phyloP scores from a whole-genome alignment of 2,797 vertebrate genomes.

The Tamandua tetradactyla region DNA sequence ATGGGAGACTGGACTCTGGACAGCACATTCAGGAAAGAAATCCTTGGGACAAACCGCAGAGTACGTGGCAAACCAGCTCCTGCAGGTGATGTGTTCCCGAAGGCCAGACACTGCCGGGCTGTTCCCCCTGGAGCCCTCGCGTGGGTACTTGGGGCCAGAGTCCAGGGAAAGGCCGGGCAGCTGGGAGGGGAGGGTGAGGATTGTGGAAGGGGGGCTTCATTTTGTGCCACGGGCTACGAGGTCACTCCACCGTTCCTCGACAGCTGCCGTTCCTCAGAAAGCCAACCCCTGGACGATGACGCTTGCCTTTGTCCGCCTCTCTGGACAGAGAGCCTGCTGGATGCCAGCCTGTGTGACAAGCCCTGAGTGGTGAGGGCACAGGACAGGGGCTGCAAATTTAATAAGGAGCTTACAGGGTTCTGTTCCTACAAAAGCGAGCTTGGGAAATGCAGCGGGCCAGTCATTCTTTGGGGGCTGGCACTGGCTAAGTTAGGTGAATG shows the following conservation, averaged over 20 bases:
- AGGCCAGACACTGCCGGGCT: conserved; percentile 73
- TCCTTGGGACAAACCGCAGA: conserved; percentile 29
- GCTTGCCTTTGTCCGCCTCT: not conserved
- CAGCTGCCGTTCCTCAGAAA: conserved; percentile 51
- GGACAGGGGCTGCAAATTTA: not conserved
- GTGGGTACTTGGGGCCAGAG: too few species aligned
- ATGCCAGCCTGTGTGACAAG: not conserved
- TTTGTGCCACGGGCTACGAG: conserved; percentile 48
- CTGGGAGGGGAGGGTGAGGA: not conserved
- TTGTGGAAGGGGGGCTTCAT: conserved; percentile 61
- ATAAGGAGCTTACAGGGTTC: not conserved
- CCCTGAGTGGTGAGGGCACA: not conserved
- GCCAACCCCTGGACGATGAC: not conserved
- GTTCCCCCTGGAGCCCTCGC: too few species aligned
- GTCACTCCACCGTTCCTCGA: conserved; percentile 8
- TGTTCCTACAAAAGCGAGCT: not conserved
- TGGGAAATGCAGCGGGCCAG: not conserved
- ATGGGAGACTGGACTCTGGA: conserved; percentile 32
- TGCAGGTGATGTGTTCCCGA: not conserved
- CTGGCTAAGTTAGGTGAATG: conserved; percentile 15
- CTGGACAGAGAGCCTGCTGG: not conserved
- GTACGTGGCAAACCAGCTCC: conserved; percentile 35
- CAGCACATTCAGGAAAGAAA: conserved; percentile 20
- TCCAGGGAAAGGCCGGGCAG: conserved; percentile 64
- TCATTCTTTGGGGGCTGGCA: not conserved